Evolutionary conservation across 2,888 invertebrate species (phyloP).

Genomic region (Pristionchus japonicus): DNA sequence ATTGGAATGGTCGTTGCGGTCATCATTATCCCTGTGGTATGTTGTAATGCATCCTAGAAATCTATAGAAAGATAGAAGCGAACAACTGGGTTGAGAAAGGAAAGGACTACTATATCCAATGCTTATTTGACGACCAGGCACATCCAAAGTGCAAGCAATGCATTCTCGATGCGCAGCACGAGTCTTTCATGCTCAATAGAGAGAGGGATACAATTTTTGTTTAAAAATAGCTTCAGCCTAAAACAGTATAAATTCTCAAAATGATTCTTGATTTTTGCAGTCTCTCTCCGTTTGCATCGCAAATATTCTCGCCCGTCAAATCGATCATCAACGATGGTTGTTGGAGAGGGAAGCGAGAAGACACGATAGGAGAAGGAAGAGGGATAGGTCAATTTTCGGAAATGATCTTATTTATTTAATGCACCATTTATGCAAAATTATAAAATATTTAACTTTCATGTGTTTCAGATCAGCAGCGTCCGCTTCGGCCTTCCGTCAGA

Average conservation of each 20-base stretch:
- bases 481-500: conserved; percentile 37
- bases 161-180: background rate
- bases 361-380: conserved; percentile 64
- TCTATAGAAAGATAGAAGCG: background rate
- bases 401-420: background rate
- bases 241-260: no score
- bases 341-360: conserved; percentile 72
- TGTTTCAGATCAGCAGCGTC: background rate
- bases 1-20: conserved; percentile 73
- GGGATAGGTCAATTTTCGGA: conserved; percentile 55
- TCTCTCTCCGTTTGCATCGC: conserved; percentile 72
- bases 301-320: conserved; percentile 74
- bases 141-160: background rate
- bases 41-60: conserved; percentile 50
- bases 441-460: background rate
- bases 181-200: background rate
- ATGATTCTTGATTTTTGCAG: conserved; percentile 57
- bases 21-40: conserved; percentile 74
- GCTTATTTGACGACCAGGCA: background rate
- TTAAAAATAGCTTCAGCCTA: no score
- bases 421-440: no score
- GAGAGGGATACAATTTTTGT: background rate
- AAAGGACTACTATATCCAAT: no score
- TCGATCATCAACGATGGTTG: conserved; percentile 73
- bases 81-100: no score